Base-by-base conservation (phyloP, 1,140 invertebrate species). In the Saccostrea echinata region DNA sequence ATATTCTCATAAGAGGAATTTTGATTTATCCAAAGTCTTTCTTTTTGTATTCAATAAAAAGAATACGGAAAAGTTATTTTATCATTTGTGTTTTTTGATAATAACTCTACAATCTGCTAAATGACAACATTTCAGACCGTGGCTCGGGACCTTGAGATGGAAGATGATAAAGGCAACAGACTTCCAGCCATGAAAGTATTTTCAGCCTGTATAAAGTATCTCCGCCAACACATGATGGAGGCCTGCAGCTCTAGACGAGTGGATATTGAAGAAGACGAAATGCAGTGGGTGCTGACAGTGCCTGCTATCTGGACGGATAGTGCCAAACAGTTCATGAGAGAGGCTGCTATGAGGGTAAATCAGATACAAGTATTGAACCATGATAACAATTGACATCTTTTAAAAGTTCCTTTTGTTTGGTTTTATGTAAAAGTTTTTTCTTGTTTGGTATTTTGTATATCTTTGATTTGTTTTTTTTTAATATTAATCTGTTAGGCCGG, bases 101-200 rank as follows among this genome's bases (percentile, higher is more conserved):
- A 12, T 16, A 33, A 27, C n/a, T 76, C 24, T 16, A 76, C n/a
- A 76, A 30, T 43, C 1, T 3, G 35, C 35, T 43, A 43, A 43
- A 43, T 43, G 35, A 1, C 13, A 43, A 30, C 33, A 51, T 57
- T 85, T 2, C 27, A 86, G 85, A 24, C 71, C 1, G 52, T 86
- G 13, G 53, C 68, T 35, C 35, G 85, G 21, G 81, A 88, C 21
- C 61, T 88, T 24, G 64, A 68, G 68, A 80, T 84, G 3, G 76
- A 83, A 64, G 90, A 90, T 52, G 88, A 83, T 27, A 86, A 86
- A 80, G 86, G 89, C 33, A 87, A 88, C n/a, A 84, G 43, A 35
- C 87, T 90, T 83, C 57, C 84, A 1, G 88, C 90, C n/a, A 89
- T 89, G 71, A 88, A 89, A 24, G 90, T 90, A 8, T 90, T 90